Base-by-base conservation (phyloP, 2,113 vertebrate species). In the Dipodomys ordii region DNA sequence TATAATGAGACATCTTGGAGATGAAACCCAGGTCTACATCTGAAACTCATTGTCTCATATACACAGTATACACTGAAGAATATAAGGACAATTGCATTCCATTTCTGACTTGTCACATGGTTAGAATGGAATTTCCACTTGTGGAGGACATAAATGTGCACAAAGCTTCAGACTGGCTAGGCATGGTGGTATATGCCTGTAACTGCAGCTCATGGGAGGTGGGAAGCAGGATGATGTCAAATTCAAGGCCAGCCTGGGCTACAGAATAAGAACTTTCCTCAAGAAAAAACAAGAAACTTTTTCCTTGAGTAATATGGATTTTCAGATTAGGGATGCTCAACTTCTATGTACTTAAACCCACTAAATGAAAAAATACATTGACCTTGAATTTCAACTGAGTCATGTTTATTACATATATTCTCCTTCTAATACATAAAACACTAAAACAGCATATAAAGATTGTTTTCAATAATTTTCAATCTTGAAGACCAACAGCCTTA, bases 401-500 rank as follows among this genome's bases (percentile, higher is more conserved):
- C 46, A 4, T 35, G 7, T 94, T 95, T 92, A 97, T 94, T 95
- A 85, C 60, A 67, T 82, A 64, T n/a, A 88, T n/a, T 83, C 32
- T 90, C 25, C 44, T 78, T 44, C 60, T 82, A 73, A 57, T 62
- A 89, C 6, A 77, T 53, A 88, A 92, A 87, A 91, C 60, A 49
- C 67, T 68, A 86, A 87, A 93, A 91, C 28, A 90, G 85, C 39
- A 79, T 28, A 64, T 57, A 25, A 49, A 90, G 39, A 80, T 46
- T 4, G 22, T 81, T 95, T 85, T 90, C 57, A 91, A 16, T 92
- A n/a, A 87, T 96, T 82, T 93, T 96, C 82, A 46, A 10, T 97
- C 87, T 95, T 98, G 89, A 76, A 97, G 87, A 91, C 28, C 95
- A 93, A 85, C 92, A 32, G 95, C 92, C 80, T 96, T 96, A 65